Evolutionary conservation across 1,140 invertebrate species (phyloP), one percentile per base, ranked within the genome.

Genomic region (Andrena cerasifolii): DNA sequence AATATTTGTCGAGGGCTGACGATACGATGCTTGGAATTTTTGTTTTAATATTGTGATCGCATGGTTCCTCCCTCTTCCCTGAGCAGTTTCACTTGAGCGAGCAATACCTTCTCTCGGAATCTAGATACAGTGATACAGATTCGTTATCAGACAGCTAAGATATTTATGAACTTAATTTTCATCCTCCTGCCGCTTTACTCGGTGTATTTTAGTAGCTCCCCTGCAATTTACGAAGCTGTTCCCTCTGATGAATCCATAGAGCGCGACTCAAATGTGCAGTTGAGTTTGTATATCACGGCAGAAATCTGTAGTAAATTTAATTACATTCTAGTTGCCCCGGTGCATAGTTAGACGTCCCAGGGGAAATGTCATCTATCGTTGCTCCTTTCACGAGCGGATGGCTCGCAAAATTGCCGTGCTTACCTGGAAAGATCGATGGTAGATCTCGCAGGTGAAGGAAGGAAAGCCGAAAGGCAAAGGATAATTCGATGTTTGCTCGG

Each of bases 401-500:
- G 47, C 28, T 0, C 0, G 8, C 18, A 40, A 33, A 67, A 75
- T 36, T 0, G 24, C 4, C n/a, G n/a, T 21, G 31, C 1, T 18
- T n/a, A 16, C 28, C 63, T 28, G 31, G 14, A 24, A 7, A 0
- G 33, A 63, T 63, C 45, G 12, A 47, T 14, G 16, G 12, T 40
- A 47, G 51, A 67, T 58, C 2, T 56, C 26, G 4, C 18, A 49
- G 61, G 7, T 33, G 16, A n/a, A 18, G 58, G 36, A 58, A 24
- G 40, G 2, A 56, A 71, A 77, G 51, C 68, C 58, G 54, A 70
- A 78, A 85, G 73, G 74, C 79, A 59, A 83, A 72, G 70, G 67
- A 74, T 84, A 84, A 86, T 76, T 84, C 65, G 68, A 79, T 80
- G 68, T 82, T 84, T 79, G 61, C 65, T 61, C 59, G 54, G 24